Evolutionary conservation across 2,888 invertebrate species (phyloP).

Genomic region (Phyto melanocephala): DNA sequence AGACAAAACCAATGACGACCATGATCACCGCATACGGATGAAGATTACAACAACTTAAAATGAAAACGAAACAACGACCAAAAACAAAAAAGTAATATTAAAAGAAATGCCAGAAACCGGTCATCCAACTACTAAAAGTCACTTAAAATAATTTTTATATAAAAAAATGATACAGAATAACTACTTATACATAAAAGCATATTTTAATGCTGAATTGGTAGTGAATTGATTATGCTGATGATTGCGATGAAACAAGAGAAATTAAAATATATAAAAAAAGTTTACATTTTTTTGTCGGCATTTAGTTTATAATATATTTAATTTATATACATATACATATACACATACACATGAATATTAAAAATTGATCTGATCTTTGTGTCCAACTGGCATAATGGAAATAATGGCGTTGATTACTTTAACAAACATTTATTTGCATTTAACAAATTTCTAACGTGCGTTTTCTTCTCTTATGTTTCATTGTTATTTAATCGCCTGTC

Average conservation of each 20-base stretch:
- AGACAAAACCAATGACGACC: slow-evolving; percentile 18
- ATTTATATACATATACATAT: too few relatives aligned
- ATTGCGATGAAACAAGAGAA: background rate
- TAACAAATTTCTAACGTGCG: background rate
- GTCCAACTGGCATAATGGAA: background rate
- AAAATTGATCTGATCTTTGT: background rate
- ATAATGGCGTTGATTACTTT: background rate
- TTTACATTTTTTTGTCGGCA: background rate
- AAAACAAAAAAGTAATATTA: background rate
- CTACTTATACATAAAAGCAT: background rate
- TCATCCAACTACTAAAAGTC: background rate
- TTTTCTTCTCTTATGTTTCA: background rate
- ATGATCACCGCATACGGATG: slow-evolving; percentile 25
- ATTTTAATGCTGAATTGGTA: background rate
- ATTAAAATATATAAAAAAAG: background rate
- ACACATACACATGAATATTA: too few relatives aligned
- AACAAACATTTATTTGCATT: slow-evolving; percentile 23
- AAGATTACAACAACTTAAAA: slow-evolving; percentile 39
- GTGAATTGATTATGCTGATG: background rate
- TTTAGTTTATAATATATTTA: too few relatives aligned
- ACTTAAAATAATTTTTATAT: background rate
- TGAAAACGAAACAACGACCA: background rate
- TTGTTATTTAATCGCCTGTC: slow-evolving; percentile 11
- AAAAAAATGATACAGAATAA: background rate
- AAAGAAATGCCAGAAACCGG: slow-evolving; percentile 37